Evolutionary conservation across 2,113 vertebrate genomes (phyloP).

Genomic region (Falcunculus frontatus): DNA sequence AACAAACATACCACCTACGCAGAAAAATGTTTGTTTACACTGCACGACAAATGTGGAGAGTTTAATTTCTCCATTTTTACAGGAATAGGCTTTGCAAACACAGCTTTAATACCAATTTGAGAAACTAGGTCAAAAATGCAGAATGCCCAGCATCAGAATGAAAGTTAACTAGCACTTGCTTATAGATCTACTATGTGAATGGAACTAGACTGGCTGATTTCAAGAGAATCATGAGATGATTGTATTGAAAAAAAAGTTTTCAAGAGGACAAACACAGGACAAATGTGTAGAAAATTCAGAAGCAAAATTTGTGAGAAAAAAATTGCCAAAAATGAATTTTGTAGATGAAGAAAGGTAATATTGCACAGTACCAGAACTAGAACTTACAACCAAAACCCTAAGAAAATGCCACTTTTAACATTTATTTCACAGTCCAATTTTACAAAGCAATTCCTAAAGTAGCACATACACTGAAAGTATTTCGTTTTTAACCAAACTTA

Average conservation of each 20-base stretch:
- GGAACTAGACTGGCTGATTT: not conserved
- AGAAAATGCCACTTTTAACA: not conserved
- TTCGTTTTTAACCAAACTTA: not conserved
- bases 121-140: not conserved
- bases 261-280: not conserved
- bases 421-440: not conserved
- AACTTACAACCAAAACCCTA: not conserved
- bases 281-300: not conserved
- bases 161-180: not conserved
- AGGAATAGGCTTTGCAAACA: not conserved
- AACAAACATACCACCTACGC: not conserved
- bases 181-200: not conserved
- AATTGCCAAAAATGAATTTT: not conserved
- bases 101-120: not conserved
- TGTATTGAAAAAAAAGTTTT: not conserved
- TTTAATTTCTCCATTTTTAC: not conserved
- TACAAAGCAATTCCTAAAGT: not conserved
- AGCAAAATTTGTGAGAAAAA: not conserved
- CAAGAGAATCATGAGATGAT: not conserved
- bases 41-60: not conserved
- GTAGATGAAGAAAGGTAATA: not conserved
- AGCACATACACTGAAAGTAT: not conserved
- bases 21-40: not conserved
- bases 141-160: not conserved
- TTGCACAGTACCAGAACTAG: not conserved